phyloP scores from a whole-genome alignment of 2,888 invertebrate genomes.

The Adineta ricciae region DNA sequence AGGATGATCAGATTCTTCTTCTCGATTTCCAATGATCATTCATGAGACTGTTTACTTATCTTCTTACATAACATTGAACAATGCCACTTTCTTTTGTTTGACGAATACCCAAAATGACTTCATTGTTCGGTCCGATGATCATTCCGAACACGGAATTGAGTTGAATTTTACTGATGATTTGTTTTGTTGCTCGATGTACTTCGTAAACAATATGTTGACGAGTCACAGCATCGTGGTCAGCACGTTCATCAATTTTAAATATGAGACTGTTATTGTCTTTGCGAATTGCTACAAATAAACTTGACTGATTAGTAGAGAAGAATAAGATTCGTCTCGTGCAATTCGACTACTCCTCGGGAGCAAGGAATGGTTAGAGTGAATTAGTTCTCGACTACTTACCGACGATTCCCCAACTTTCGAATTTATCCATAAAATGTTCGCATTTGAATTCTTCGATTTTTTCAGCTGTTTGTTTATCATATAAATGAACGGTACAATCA shows the following conservation, averaged over 20 bases:
- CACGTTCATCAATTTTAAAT: neutral
- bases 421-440: neutral
- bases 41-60: neutral
- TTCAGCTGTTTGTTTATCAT: neutral
- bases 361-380: no score
- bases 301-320: no score
- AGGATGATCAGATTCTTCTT: neutral
- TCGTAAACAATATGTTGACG: neutral
- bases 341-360: no score
- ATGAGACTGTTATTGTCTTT: neutral
- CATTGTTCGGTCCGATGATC: neutral
- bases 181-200: neutral
- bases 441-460: neutral
- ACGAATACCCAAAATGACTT: conserved; percentile 1
- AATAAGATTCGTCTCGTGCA: no score
- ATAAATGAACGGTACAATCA: neutral
- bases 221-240: neutral
- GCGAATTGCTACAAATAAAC: neutral
- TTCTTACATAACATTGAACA: neutral
- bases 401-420: conserved; percentile 15
- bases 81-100: neutral
- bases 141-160: neutral
- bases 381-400: neutral
- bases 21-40: no score
- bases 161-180: neutral